Base-by-base conservation (phyloP, 2,113 vertebrate genomes). In the Prionailurus bengalensis region DNA sequence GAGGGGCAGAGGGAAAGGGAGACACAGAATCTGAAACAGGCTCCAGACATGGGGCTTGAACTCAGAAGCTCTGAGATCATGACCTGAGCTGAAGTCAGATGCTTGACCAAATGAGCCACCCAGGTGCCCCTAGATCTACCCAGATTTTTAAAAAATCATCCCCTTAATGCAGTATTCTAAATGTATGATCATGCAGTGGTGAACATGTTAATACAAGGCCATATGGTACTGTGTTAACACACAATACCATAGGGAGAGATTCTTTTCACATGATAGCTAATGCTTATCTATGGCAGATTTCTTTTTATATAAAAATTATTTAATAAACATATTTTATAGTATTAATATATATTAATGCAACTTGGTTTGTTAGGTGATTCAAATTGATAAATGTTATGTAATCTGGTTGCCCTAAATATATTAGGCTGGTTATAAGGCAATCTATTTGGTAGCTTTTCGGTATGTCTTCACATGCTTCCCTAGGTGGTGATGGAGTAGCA, bases 321-420 rank as follows among this genome's bases (percentile, higher is more conserved):
- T 63, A 76, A 16, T 55, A 71, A 97, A 81, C 70, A 12, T 3
- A 63, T 80, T 95, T 94, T 71, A 42, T 48, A 82, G 10, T 68
- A 73, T 84, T 83, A 96, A n/a, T 65, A 17, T 23, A 7, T 73
- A 73, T 88, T 79, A 96, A 39, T 65, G 21, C 10, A 96, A 45
- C 7, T 88, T 92, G 5, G 53, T 88, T 89, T 29, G 3, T 53
- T 91, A 48, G 42, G 39, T 79, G 39, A 83, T 42, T 79, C 11
- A 45, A 71, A 29, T 10, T 61, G 33, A 86, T 71, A 73, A 65
- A 65, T 33, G 2, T 42, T 89, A 39, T 74, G 42, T 80, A 66
- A 45, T 80, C 65, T 79, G 27, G 6, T 85, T 91, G 45, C 33
- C 83, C 61, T 91, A 88, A 70, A n/a, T 79, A 70, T 63, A 90